Evolutionary conservation across 2,888 invertebrate species (phyloP).

Genomic region (Onthophagus sagittarius): DNA sequence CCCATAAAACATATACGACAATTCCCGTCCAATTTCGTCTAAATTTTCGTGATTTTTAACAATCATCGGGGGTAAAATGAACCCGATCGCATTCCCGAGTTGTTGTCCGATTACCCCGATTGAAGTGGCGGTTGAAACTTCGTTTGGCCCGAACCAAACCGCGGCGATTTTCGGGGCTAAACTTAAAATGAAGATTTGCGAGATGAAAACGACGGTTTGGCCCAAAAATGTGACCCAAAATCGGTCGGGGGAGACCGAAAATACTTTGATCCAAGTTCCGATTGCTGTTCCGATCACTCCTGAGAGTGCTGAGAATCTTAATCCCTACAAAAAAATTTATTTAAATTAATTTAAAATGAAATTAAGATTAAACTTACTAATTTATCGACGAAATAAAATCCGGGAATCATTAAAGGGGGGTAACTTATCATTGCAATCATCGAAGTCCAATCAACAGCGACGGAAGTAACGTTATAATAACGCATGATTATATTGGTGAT

Average conservation of each 20-base stretch:
- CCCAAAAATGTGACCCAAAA: conserved; percentile 85
- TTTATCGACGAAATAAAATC: conserved; percentile 89
- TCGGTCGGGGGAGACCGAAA: conserved; percentile 73
- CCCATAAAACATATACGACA: conserved; percentile 54
- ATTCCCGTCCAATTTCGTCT: conserved; percentile 42
- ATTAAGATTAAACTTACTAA: conserved; percentile 59
- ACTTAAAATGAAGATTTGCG: conserved; percentile 88
- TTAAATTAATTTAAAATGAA: not conserved
- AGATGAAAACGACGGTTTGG: conserved; percentile 80
- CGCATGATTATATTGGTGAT: conserved; percentile 76
- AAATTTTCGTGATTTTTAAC: conserved; percentile 42
- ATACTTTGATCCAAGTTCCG: conserved; percentile 87
- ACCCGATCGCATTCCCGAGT: conserved; percentile 68
- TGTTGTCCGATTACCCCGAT: conserved; percentile 72
- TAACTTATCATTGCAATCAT: conserved; percentile 96
- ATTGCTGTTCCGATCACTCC: conserved; percentile 79
- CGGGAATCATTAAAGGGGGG: conserved; percentile 92
- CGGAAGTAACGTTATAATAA: conserved; percentile 67
- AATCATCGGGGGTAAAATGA: conserved; percentile 62
- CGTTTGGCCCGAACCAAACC: conserved; percentile 93
- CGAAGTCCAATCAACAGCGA: conserved; percentile 88
- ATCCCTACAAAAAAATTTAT: conserved; percentile 57
- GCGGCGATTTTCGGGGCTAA: conserved; percentile 89
- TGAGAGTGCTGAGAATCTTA: conserved; percentile 72
- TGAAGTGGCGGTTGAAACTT: conserved; percentile 75